phyloP scores from a whole-genome alignment of 2,113 vertebrate genomes.

The Macaca mulatta region DNA sequence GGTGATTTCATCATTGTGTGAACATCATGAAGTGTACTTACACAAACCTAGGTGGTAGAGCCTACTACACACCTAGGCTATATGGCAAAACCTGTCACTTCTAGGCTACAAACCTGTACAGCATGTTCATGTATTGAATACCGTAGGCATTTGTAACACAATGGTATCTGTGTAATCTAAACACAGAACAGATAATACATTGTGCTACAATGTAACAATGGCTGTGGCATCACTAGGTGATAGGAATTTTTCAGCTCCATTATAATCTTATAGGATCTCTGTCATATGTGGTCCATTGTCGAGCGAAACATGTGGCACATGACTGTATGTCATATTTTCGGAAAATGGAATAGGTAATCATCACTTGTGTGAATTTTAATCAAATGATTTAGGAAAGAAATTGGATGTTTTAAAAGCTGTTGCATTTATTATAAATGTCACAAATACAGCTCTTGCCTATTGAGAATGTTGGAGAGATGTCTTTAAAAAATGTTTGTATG shows the following conservation, averaged over 20 bases:
- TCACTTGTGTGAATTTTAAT: background rate
- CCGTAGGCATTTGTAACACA: background rate
- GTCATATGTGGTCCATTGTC: background rate
- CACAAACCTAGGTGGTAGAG: background rate
- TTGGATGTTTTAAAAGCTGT: background rate
- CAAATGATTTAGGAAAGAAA: constrained; percentile 15
- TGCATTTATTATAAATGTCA: constrained; percentile 17
- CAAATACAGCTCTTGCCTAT: background rate
- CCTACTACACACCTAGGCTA: background rate
- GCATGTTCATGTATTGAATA: background rate
- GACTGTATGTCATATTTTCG: background rate
- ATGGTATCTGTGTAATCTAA: background rate
- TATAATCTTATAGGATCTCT: background rate
- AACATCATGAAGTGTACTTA: background rate
- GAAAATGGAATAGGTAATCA: background rate
- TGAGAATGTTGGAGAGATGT: constrained; percentile 20
- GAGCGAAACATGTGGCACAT: background rate
- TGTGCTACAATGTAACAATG: background rate
- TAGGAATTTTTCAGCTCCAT: background rate
- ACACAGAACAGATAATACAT: background rate
- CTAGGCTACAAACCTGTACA: background rate
- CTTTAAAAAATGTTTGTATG: background rate
- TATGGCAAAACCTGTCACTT: background rate
- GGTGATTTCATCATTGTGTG: background rate
- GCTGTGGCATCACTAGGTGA: background rate